Conservation (phyloP, 1,140 invertebrate species). For the Temnothorax longispinosus region DNA sequence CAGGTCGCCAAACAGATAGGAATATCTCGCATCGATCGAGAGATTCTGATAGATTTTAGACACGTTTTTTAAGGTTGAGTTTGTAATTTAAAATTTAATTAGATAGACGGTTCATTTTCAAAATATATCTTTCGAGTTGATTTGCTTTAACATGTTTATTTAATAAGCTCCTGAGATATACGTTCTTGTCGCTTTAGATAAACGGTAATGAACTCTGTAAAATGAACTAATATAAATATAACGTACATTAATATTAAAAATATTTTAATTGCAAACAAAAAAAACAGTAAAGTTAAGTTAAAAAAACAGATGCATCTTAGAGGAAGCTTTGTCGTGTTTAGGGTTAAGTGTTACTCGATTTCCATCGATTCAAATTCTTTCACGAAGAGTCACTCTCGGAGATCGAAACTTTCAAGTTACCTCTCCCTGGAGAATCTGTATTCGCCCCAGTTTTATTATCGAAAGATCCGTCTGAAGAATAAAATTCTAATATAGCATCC, state of each 20-base stretch:
- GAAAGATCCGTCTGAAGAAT: conserved; percentile 13
- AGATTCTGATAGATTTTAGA: neutral
- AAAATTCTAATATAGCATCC: conserved; percentile 6
- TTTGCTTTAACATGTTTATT: neutral
- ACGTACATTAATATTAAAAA: neutral
- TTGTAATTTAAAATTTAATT: conserved; percentile 24
- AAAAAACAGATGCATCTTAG: neutral
- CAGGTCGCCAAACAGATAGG: conserved; percentile 24
- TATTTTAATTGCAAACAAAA: neutral
- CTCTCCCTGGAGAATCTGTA: conserved; percentile 21
- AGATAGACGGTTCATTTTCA: neutral
- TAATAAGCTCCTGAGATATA: neutral
- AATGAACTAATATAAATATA: neutral
- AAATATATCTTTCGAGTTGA: neutral
- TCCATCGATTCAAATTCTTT: conserved; percentile 4
- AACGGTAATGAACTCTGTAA: too few species aligned
- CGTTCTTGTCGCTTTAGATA: neutral
- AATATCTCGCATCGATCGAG: conserved; percentile 33
- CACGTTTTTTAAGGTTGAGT: neutral
- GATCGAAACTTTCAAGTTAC: conserved; percentile 29
- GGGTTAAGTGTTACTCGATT: conserved; percentile 17
- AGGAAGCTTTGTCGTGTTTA: conserved; percentile 4
- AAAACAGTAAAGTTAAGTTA: neutral
- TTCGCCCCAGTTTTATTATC: conserved; percentile 45
- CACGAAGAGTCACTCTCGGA: conserved; percentile 2